Base-by-base conservation (phyloP, 1,140 invertebrate species). In the Drosophila nikananu region DNA sequence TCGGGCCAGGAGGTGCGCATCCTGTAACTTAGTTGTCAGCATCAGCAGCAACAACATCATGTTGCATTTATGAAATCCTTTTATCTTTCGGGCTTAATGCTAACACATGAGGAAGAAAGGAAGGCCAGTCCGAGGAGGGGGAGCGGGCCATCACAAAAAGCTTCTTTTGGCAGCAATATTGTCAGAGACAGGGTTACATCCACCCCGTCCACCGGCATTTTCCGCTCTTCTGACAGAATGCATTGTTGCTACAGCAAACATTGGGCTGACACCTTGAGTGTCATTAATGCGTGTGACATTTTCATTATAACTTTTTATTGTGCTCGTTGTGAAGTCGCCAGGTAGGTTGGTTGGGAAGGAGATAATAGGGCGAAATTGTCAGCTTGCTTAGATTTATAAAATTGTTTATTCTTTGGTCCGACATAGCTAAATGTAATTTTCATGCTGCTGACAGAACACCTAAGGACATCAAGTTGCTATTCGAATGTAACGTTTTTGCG, bases 61-160 rank as follows among this genome's bases (percentile, higher is more conserved):
- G 83, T 86, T 86, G 83, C 83, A 86, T 86, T 86, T 86, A 86
- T 86, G 83, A 86, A 86, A 86, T 86, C 83, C 83, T 86, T 87
- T 86, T 86, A 86, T 86, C 83, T 87, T 86, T 83, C 63, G 72
- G 71, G 83, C 80, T 86, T 70, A 78, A 89, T 87, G 81, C 80
- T 68, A 66, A 66, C 64, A 77, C 65, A 68, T 42, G 59, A 30
- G 49, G 60, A 83, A 49, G 70, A 71, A 49, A 68, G 62, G 70
- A 80, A 32, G 73, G 41, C 54, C 52, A 32, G 71, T 55, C 52
- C 23, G 5, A 21, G 2, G 63, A 46, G 52, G 52, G 15, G 15
- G 23, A 25, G 48, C 42, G 48, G 52, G 58, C 72, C 64, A 81
- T 84, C 77, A 83, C 72, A 83, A 77, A 83, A 83, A 84, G 77